A percentile compares a stretch with the other conserved stretches of the same genome.
Conservation (phyloP, 1,140 invertebrate genomes). For the Prorops nasuta region DNA sequence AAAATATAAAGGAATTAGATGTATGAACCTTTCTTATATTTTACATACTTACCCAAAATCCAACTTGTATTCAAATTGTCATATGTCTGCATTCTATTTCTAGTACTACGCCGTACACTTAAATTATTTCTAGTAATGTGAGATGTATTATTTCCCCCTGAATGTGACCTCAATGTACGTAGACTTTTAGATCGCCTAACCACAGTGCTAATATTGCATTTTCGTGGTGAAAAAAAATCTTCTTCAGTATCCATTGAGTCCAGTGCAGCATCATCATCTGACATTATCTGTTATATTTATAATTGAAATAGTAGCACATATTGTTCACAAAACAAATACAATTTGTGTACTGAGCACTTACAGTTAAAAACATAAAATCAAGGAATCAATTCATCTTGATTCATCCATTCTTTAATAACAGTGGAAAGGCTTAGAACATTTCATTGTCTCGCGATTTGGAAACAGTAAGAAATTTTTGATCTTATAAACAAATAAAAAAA, state of each 20-base stretch:
- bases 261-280: constrained; percentile 50
- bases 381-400: not conserved
- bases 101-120: constrained; percentile 60
- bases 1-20: too few relatives aligned
- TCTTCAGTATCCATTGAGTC: constrained; percentile 55
- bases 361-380: not conserved
- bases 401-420: not conserved
- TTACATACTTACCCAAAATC: constrained; percentile 57
- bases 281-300: constrained; percentile 42
- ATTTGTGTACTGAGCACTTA: not conserved
- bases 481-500: too few relatives aligned
- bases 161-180: constrained; percentile 46
- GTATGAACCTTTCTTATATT: too few relatives aligned
- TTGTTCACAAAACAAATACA: not conserved
- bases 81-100: constrained; percentile 60
- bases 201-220: constrained; percentile 29
- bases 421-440: not conserved
- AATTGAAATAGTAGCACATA: constrained; percentile 1
- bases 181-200: constrained; percentile 38
- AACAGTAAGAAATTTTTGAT: not conserved
- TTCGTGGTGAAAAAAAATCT: constrained; percentile 46
- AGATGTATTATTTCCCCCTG: constrained; percentile 27
- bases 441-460: not conserved
- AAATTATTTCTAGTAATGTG: constrained; percentile 44
- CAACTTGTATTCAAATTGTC: constrained; percentile 59